Evolutionary conservation across 2,113 vertebrate genomes (phyloP).

Genomic region (Australoheros scitulus): DNA sequence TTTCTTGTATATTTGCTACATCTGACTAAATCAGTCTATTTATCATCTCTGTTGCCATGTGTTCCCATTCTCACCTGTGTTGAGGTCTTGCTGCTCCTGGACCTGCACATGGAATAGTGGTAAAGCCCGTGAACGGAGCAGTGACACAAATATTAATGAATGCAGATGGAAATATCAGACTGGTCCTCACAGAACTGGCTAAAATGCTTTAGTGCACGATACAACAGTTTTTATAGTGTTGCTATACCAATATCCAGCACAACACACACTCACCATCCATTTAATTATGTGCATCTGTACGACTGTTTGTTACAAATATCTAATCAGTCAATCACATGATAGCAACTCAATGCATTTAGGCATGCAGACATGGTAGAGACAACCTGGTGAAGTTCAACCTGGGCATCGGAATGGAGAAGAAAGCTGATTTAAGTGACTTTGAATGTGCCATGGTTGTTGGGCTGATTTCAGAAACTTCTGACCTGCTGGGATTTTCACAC

Average conservation of each 20-base stretch:
- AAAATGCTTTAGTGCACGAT: neutral
- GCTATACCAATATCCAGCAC: neutral
- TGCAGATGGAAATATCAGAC: neutral
- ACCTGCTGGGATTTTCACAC: no score
- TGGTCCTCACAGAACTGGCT: neutral
- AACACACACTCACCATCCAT: neutral
- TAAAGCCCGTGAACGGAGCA: neutral
- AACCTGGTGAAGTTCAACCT: no score
- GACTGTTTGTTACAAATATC: neutral
- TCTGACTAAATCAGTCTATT: neutral
- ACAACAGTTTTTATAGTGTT: neutral
- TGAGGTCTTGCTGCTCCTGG: neutral
- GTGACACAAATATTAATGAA: neutral
- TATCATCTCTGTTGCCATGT: neutral
- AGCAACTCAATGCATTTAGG: neutral
- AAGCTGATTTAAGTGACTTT: no score
- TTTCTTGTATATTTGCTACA: neutral
- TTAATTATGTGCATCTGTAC: neutral
- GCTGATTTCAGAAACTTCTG: no score
- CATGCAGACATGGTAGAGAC: no score
- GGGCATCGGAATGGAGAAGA: no score
- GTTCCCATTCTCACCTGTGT: neutral
- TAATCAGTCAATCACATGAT: neutral
- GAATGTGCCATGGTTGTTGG: no score
- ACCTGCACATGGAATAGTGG: neutral